Conservation (phyloP, 2,888 invertebrate genomes). For the Chelonus formosanus region DNA sequence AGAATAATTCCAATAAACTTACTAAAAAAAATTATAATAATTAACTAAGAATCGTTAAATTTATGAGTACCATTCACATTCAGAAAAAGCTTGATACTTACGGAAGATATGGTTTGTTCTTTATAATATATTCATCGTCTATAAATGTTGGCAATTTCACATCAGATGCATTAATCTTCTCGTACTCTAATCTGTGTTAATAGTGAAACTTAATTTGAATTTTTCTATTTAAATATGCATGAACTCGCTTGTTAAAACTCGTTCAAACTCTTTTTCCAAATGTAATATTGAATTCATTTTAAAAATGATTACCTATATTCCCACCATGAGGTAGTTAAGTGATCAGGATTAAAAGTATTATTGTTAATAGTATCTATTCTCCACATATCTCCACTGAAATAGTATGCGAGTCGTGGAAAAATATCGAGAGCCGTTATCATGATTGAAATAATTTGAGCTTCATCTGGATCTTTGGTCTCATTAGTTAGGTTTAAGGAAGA, state of each 20-base stretch:
- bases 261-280: no score
- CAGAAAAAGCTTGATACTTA: constrained; percentile 44
- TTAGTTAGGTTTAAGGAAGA: constrained; percentile 45
- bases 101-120: constrained; percentile 58
- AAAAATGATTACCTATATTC: constrained; percentile 48
- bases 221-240: constrained; percentile 10
- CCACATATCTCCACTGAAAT: constrained; percentile 55
- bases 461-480: constrained; percentile 43
- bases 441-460: constrained; percentile 49
- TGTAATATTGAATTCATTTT: background rate
- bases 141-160: constrained; percentile 51
- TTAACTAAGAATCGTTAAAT: no score
- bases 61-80: no score
- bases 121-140: constrained; percentile 52
- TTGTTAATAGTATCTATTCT: constrained; percentile 52
- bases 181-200: constrained; percentile 48
- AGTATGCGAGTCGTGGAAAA: constrained; percentile 58
- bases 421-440: constrained; percentile 57
- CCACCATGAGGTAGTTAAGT: constrained; percentile 56
- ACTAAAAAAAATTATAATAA: constrained; percentile 38
- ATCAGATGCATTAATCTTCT: constrained; percentile 43
- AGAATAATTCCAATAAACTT: constrained; percentile 55
- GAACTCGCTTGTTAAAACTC: no score
- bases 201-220: constrained; percentile 10
- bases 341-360: constrained; percentile 42